Evolutionary conservation across 1,140 invertebrate genomes (phyloP).

Genomic region (Pseudomyrmex gracilis): DNA sequence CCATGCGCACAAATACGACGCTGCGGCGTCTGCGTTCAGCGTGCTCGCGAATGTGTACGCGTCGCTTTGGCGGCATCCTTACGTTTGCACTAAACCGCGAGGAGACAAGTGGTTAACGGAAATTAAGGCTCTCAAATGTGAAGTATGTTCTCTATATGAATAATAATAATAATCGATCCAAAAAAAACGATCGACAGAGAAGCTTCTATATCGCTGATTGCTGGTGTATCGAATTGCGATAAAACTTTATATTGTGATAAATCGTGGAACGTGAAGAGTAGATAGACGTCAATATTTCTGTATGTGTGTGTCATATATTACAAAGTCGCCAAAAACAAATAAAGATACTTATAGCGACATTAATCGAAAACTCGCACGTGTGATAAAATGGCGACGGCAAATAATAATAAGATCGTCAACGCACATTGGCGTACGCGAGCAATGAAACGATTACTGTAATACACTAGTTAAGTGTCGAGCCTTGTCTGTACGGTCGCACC

Average conservation of each 20-base stretch:
- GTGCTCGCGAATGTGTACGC: constrained; percentile 11
- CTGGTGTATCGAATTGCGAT: neutral
- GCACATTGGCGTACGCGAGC: constrained; percentile 54
- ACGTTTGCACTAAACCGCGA: constrained; percentile 37
- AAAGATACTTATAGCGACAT: neutral
- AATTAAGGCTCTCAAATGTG: constrained; percentile 34
- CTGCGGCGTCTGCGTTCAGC: neutral
- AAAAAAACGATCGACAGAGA: constrained; percentile 12
- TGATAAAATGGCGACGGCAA: constrained; percentile 6
- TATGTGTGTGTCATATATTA: too few relatives aligned
- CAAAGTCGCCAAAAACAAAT: constrained; percentile 12
- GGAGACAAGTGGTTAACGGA: constrained; percentile 51
- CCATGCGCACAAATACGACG: constrained; percentile 40
- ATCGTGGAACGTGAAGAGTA: too few relatives aligned
- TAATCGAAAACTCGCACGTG: constrained; percentile 23
- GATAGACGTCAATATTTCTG: too few relatives aligned
- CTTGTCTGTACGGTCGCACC: constrained; percentile 31
- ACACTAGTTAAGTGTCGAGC: constrained; percentile 63
- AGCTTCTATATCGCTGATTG: neutral
- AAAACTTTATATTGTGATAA: neutral
- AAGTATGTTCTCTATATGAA: constrained; percentile 21
- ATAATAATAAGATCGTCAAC: constrained; percentile 50
- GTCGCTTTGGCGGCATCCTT: constrained; percentile 55
- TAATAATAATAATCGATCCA: constrained; percentile 51
- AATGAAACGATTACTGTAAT: constrained; percentile 74